Evolutionary conservation across 2,113 vertebrate genomes (phyloP).

Genomic region (Genyomyrus donnyi): DNA sequence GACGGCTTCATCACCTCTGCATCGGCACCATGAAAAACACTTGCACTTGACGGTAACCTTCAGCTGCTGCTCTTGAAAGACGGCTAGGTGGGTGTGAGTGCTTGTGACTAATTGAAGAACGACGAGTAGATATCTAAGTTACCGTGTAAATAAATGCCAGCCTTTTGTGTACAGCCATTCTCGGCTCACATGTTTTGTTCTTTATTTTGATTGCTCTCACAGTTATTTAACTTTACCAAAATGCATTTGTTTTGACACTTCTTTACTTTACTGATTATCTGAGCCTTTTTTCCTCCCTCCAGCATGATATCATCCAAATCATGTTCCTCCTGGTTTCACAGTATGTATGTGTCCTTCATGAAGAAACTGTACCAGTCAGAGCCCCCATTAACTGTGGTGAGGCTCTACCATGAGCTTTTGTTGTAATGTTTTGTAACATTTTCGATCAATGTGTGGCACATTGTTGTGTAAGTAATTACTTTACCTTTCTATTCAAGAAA

Average conservation of each 20-base stretch:
- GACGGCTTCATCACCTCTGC: background rate
- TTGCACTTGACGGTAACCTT: background rate
- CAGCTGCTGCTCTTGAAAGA: background rate
- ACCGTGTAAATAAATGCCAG: background rate
- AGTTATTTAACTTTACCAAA: background rate
- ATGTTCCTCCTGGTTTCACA: background rate
- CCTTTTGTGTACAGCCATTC: background rate
- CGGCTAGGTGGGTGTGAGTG: background rate
- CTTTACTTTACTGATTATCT: background rate
- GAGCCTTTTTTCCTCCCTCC: background rate
- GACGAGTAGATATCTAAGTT: background rate
- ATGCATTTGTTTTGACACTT: background rate
- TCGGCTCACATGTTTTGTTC: background rate
- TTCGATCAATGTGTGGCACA: background rate
- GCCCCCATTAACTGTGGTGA: background rate
- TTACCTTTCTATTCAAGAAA: background rate
- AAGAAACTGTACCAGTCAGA: background rate
- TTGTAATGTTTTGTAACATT: conserved; percentile 1
- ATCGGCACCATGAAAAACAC: background rate
- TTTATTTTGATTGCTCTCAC: background rate
- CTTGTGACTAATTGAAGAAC: background rate
- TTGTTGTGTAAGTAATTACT: background rate
- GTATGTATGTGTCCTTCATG: background rate
- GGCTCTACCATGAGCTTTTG: background rate
- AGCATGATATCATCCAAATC: background rate